phyloP scores from a whole-genome alignment of 64 coral and sea anemone genomes.

The Hydrozoanthus tunicans region DNA sequence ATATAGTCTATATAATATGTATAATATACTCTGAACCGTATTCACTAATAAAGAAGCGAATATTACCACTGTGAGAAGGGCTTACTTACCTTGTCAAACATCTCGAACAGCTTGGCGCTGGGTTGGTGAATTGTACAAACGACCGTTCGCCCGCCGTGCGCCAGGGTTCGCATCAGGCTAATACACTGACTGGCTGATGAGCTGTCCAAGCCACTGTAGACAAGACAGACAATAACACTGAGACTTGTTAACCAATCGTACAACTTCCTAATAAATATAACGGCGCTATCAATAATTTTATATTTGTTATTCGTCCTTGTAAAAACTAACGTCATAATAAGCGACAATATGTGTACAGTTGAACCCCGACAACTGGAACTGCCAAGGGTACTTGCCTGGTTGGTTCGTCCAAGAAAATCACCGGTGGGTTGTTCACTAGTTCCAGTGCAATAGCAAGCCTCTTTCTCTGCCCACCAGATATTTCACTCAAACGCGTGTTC shows the following conservation, averaged over 20 bases:
- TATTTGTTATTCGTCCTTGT: too few relatives aligned
- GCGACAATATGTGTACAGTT: too few relatives aligned
- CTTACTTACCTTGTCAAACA: slow-evolving; percentile 93
- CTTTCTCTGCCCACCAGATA: slow-evolving; percentile 97
- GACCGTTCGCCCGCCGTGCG: slow-evolving; percentile 91
- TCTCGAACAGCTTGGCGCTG: slow-evolving; percentile 98
- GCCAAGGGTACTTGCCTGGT: slow-evolving; percentile 64
- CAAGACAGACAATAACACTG: not conserved
- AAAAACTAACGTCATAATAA: too few relatives aligned
- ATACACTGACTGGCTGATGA: slow-evolving; percentile 94
- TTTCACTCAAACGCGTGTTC: slow-evolving; percentile 87
- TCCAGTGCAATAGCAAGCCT: slow-evolving; percentile 92
- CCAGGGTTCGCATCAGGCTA: slow-evolving; percentile 85
- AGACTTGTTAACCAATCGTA: not conserved
- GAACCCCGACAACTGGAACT: too few relatives aligned
- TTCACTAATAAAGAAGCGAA: too few relatives aligned
- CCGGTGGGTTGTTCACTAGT: slow-evolving; percentile 92
- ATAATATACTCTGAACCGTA: too few relatives aligned
- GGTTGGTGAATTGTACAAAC: slow-evolving; percentile 99
- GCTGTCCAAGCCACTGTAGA: slow-evolving; percentile 88
- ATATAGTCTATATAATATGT: too few relatives aligned
- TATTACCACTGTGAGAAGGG: too few relatives aligned
- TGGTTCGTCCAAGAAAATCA: slow-evolving; percentile 97
- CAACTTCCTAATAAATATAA: not conserved
- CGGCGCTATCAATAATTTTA: too few relatives aligned